These are phyloP conservation scores for Bombus fervidus DNA, from an alignment of 1,140 invertebrate species.

Conservation along the genomic window DNA sequence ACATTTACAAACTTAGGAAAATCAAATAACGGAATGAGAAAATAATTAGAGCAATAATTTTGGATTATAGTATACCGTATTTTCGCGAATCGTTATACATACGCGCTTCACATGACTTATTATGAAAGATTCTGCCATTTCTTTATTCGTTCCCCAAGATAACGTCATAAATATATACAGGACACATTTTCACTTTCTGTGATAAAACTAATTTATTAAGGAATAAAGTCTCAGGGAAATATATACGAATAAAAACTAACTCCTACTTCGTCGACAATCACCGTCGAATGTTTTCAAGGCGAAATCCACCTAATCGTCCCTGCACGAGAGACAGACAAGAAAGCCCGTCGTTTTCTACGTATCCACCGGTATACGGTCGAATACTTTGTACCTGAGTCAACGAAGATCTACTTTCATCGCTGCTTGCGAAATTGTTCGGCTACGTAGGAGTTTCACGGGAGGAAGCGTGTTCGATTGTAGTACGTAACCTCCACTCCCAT, in stretches of 20 bases:
- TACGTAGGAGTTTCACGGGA: slow-evolving; percentile 51
- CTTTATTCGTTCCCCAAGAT: too few relatives aligned
- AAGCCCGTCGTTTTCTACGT: slow-evolving; percentile 9
- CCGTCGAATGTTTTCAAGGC: not conserved
- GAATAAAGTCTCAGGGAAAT: not conserved
- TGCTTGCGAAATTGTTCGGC: slow-evolving; percentile 48
- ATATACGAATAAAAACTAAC: not conserved
- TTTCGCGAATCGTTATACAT: too few relatives aligned
- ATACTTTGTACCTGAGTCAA: slow-evolving; percentile 51
- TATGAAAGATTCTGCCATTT: too few relatives aligned
- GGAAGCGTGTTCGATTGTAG: slow-evolving; percentile 52
- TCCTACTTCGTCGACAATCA: not conserved
- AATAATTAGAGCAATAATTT: too few relatives aligned
- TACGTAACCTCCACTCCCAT: slow-evolving; percentile 54
- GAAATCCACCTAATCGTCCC: not conserved
- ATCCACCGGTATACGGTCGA: slow-evolving; percentile 9
- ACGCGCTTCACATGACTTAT: too few relatives aligned
- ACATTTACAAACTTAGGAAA: too few relatives aligned
- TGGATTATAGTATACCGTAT: too few relatives aligned
- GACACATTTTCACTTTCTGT: too few relatives aligned
- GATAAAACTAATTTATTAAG: not conserved
- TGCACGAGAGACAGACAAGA: not conserved
- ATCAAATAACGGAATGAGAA: too few relatives aligned
- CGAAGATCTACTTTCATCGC: slow-evolving; percentile 56
- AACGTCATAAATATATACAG: too few relatives aligned